Percentiles rank a stretch among this genome's conserved stretches.
These are phyloP conservation scores for Petrocephalus sullivani DNA, from an alignment of 2,797 vertebrate genomes.

Conservation along the genomic window DNA sequence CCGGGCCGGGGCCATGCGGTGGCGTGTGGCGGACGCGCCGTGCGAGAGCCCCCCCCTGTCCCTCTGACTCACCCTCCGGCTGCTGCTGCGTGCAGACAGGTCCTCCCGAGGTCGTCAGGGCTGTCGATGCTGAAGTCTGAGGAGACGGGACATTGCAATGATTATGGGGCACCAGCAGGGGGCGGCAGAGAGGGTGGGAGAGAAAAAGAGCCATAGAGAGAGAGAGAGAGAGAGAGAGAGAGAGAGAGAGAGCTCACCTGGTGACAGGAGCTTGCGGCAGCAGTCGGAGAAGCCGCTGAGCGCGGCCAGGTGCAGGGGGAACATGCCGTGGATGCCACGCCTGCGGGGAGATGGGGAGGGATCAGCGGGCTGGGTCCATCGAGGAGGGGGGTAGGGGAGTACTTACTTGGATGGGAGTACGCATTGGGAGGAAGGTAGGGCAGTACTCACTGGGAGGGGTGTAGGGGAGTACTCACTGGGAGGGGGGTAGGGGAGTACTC, in stretches of 20 bases:
- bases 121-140: constrained; percentile 94
- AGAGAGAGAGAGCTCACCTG: constrained; percentile 61
- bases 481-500: constrained; percentile 44
- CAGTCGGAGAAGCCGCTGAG: constrained; percentile 97
- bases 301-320: constrained; percentile 94
- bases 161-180: not conserved
- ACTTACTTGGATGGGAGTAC: too few relatives aligned
- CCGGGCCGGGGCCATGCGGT: not conserved
- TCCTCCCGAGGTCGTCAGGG: constrained; percentile 94
- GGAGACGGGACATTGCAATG: constrained; percentile 6
- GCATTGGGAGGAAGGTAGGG: not conserved
- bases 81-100: constrained; percentile 96
- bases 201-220: not conserved
- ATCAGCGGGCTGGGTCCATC: not conserved
- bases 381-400: not conserved
- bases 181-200: not conserved
- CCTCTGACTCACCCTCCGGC: constrained; percentile 83
- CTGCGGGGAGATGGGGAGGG: constrained; percentile 52
- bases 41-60: too few relatives aligned
- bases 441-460: not conserved
- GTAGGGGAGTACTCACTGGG: too few relatives aligned
- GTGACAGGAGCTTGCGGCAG: constrained; percentile 93
- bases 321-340: constrained; percentile 94
- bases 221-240: not conserved
- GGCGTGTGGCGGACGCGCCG: not conserved